Conservation (phyloP, 1,140 invertebrate species). For the Bilobella aurantiaca region DNA sequence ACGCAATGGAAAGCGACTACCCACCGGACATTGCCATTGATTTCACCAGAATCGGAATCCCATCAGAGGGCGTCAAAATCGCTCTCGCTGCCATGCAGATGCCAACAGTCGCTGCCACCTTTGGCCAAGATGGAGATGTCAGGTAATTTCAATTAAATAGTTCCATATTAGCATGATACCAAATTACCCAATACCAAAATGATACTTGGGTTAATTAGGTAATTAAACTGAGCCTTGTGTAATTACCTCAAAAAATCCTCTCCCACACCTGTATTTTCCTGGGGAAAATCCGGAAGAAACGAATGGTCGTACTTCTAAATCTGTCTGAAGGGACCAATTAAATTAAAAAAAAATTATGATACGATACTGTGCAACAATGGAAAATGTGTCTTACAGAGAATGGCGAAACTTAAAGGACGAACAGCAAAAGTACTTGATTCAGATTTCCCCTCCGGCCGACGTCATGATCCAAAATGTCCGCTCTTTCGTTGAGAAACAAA, state of each 20-base stretch:
- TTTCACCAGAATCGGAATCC: conserved; percentile 60
- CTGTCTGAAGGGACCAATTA: no score
- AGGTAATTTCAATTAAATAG: no score
- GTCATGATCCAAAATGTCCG: conserved; percentile 68
- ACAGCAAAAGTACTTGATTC: conserved; percentile 26
- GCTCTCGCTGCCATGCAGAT: conserved; percentile 64
- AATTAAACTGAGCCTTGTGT: no score
- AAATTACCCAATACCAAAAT: no score
- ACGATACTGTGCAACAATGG: no score
- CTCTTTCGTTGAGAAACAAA: conserved; percentile 64
- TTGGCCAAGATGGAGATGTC: conserved; percentile 68
- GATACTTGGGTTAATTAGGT: no score
- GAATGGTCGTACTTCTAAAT: no score
- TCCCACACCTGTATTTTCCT: no score
- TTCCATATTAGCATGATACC: no score
- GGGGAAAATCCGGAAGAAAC: no score
- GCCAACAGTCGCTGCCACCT: conserved; percentile 71
- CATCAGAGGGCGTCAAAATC: conserved; percentile 70
- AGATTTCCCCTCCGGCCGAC: conserved; percentile 67
- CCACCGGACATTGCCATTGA: conserved; percentile 67
- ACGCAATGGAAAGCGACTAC: conserved; percentile 49
- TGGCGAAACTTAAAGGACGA: conserved; percentile 25
- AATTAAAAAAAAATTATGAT: no score
- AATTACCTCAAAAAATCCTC: no score
- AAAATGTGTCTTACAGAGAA: conserved; percentile 19